These are phyloP conservation scores for Odontesthes bonariensis DNA, from an alignment of 2,113 vertebrate species.

Conservation along the genomic window DNA sequence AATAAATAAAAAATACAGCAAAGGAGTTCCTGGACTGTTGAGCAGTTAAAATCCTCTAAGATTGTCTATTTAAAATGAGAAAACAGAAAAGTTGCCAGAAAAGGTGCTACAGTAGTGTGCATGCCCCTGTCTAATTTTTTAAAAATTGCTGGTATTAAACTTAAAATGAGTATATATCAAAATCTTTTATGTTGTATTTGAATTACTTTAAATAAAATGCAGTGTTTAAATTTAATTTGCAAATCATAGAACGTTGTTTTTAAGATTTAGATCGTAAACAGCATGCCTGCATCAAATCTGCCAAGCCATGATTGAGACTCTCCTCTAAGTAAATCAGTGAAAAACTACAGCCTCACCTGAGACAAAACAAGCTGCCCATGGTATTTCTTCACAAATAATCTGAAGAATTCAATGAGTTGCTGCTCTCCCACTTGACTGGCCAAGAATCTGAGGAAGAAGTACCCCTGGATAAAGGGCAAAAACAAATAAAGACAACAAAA, in stretches of 20 bases:
- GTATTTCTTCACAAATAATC: conserved; percentile 88
- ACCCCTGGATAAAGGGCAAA: conserved; percentile 85
- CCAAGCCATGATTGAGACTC: conserved; percentile 17
- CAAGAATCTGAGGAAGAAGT: conserved; percentile 92
- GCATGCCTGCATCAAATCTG: neutral
- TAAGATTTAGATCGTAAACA: neutral
- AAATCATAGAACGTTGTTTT: neutral
- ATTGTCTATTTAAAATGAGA: too few species aligned
- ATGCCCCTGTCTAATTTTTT: too few species aligned
- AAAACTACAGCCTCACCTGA: conserved; percentile 83
- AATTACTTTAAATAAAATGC: too few species aligned
- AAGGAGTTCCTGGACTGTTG: too few species aligned
- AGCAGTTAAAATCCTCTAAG: too few species aligned
- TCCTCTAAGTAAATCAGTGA: conserved; percentile 26
- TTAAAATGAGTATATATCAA: neutral
- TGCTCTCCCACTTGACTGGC: conserved; percentile 85
- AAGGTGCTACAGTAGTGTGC: too few species aligned
- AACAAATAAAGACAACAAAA: conserved; percentile 14
- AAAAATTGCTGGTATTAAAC: neutral
- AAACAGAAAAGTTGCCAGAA: neutral
- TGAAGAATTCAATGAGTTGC: conserved; percentile 88
- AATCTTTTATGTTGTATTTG: too few species aligned
- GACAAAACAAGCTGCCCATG: conserved; percentile 95
- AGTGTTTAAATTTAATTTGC: too few species aligned
- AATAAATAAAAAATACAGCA: too few species aligned